These are phyloP conservation scores for Lepidocyrtinus sp. DNA, from an alignment of 2,888 invertebrate genomes.

Conservation along the genomic window DNA sequence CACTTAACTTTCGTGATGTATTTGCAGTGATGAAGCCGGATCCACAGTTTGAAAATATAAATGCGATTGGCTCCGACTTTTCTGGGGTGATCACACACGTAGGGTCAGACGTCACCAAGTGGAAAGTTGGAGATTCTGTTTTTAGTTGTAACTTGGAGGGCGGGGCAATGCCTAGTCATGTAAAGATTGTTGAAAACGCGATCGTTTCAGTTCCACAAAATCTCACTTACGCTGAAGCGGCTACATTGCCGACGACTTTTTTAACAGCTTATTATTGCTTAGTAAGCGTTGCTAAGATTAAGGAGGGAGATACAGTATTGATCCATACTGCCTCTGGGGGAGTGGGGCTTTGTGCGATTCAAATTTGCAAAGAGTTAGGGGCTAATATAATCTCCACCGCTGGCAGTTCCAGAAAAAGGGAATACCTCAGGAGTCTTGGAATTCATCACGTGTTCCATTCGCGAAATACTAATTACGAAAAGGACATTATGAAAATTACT, in stretches of 20 bases:
- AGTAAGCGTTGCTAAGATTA: slow-evolving; percentile 49
- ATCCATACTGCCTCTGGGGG: slow-evolving; percentile 65
- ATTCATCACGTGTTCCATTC: slow-evolving; percentile 60
- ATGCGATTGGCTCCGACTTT: slow-evolving; percentile 79
- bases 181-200: slow-evolving; percentile 46
- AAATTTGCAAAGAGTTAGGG: slow-evolving; percentile 58
- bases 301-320: slow-evolving; percentile 50
- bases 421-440: slow-evolving; percentile 53
- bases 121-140: slow-evolving; percentile 80
- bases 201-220: slow-evolving; percentile 51
- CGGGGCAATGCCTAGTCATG: slow-evolving; percentile 59
- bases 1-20: slow-evolving; percentile 63
- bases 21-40: slow-evolving; percentile 59
- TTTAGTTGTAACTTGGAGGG: slow-evolving; percentile 72
- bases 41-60: slow-evolving; percentile 26
- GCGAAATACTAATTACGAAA: slow-evolving; percentile 54
- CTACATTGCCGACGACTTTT: slow-evolving; percentile 58
- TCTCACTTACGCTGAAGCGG: slow-evolving; percentile 56
- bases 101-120: slow-evolving; percentile 76
- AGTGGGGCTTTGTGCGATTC: slow-evolving; percentile 61
- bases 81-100: slow-evolving; percentile 77
- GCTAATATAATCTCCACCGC: slow-evolving; percentile 59
- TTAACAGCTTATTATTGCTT: slow-evolving; percentile 59
- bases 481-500: slow-evolving; percentile 44
- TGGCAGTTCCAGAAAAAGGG: slow-evolving; percentile 56